A percentile compares a stretch with the other conserved stretches of the same genome.
Evolutionary conservation across 92 coral and sea anemone species (phyloP).

Genomic region (Palythoa heliodiscus): DNA sequence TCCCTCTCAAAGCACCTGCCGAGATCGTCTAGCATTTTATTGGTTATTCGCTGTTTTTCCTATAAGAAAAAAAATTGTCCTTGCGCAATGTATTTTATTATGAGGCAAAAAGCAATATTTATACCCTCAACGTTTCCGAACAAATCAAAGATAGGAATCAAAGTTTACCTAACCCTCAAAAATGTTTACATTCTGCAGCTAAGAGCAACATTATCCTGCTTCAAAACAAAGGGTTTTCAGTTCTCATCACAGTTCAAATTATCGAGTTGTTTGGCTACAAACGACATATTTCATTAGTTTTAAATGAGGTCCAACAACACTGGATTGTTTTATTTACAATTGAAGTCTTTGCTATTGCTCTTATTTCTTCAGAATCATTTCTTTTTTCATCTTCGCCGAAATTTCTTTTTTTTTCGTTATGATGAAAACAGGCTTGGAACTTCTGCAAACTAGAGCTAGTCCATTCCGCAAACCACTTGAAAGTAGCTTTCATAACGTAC

Average conservation of each 20-base stretch:
- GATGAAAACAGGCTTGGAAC: not conserved
- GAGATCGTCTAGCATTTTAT: not conserved
- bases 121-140: slow-evolving; percentile 24
- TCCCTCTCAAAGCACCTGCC: slow-evolving; percentile 33
- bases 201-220: slow-evolving; percentile 29
- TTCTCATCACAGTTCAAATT: slow-evolving; percentile 36
- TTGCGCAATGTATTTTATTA: slow-evolving; percentile 6
- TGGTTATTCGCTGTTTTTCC: slow-evolving; percentile 25
- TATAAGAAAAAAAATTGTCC: not conserved
- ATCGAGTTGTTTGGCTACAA: slow-evolving; percentile 29
- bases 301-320: not conserved
- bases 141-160: slow-evolving; percentile 34
- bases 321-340: not conserved
- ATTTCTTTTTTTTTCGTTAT: not conserved
- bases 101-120: not conserved
- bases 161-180: slow-evolving; percentile 41
- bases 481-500: not conserved
- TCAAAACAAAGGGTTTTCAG: slow-evolving; percentile 1
- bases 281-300: slow-evolving; percentile 30
- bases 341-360: slow-evolving; percentile 1
- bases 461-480: not conserved
- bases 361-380: not conserved
- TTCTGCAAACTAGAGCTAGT: not conserved
- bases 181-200: slow-evolving; percentile 24
- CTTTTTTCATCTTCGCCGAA: not conserved